Conservation (phyloP, 2,888 invertebrate genomes). For the Cheilosia grossa region DNA sequence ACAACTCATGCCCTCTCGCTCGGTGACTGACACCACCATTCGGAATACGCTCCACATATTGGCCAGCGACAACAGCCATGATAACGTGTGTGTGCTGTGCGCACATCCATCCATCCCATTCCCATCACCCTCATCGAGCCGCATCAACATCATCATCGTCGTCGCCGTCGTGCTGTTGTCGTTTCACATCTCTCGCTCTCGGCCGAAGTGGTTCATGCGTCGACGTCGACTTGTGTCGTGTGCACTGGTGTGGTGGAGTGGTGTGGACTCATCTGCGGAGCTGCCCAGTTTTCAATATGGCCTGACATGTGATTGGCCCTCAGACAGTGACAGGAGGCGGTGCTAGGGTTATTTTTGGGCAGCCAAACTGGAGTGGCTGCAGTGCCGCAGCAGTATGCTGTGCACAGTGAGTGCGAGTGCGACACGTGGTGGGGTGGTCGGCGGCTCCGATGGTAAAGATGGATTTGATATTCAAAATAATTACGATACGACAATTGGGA, state of each 20-base stretch:
- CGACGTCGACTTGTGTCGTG: constrained; percentile 45
- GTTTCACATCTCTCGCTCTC: constrained; percentile 48
- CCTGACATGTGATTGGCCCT: constrained; percentile 79
- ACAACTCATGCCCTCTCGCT: constrained; percentile 62
- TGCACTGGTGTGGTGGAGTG: constrained; percentile 35
- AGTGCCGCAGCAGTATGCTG: constrained; percentile 19
- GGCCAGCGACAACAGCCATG: constrained; percentile 38
- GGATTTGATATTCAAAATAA: constrained; percentile 26
- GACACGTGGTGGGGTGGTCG: constrained; percentile 15
- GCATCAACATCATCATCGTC: constrained; percentile 60
- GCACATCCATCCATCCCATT: constrained; percentile 72
- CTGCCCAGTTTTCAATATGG: constrained; percentile 81
- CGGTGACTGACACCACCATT: constrained; percentile 51
- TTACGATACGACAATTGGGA: constrained; percentile 17
- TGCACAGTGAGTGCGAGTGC: constrained; percentile 26
- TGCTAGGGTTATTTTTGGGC: constrained; percentile 57
- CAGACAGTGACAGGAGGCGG: constrained; percentile 76
- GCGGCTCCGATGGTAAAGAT: constrained; percentile 6
- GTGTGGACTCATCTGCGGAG: constrained; percentile 71
- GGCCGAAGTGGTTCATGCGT: constrained; percentile 56
- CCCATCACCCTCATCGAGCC: constrained; percentile 46
- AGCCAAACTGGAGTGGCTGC: constrained; percentile 53
- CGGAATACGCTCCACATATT: constrained; percentile 49
- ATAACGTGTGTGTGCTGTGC: constrained; percentile 62
- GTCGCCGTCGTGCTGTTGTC: constrained; percentile 37